Conservation (phyloP, 1,140 invertebrate genomes). For the Macrobrachium rosenbergii region DNA sequence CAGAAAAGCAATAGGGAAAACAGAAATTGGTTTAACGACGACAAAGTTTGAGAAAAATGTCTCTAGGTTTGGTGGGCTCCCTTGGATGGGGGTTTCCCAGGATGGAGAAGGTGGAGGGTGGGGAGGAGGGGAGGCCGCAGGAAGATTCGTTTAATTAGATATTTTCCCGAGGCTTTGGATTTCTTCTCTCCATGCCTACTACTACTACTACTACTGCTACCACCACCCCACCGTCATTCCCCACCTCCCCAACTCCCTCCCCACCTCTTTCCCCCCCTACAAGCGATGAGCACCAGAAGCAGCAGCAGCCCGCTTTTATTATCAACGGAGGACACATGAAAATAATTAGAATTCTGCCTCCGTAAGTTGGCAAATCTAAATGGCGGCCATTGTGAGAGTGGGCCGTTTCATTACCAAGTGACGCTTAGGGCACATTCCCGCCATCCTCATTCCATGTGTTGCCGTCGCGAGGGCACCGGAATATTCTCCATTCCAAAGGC, state of each 20-base stretch:
- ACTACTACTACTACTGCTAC: background rate
- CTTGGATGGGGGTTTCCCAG: too few species aligned
- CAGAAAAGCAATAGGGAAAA: too few species aligned
- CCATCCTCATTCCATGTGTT: slow-evolving; percentile 10
- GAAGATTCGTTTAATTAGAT: background rate
- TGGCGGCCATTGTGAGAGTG: background rate
- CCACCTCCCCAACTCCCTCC: background rate
- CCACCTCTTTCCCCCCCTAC: background rate
- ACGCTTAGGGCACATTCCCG: slow-evolving; percentile 14
- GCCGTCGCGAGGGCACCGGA: slow-evolving; percentile 10
- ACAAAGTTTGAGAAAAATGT: too few species aligned
- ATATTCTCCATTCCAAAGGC: background rate
- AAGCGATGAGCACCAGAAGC: background rate
- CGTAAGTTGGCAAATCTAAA: slow-evolving; percentile 26
- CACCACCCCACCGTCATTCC: background rate
- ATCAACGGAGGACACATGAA: slow-evolving; percentile 10
- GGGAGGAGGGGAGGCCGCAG: too few species aligned
- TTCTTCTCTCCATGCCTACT: background rate
- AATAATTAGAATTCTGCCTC: slow-evolving; percentile 18
- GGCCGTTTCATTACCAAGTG: slow-evolving; percentile 23
- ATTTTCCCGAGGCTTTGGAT: background rate
- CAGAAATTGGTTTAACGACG: too few species aligned
- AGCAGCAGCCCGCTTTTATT: background rate
- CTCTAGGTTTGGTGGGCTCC: too few species aligned
- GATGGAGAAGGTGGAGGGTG: too few species aligned